Percentiles rank a stretch among this genome's conserved stretches.
These are phyloP conservation scores for Callopanchax toddi DNA, from an alignment of 2,113 vertebrate genomes.

Conservation along the genomic window DNA sequence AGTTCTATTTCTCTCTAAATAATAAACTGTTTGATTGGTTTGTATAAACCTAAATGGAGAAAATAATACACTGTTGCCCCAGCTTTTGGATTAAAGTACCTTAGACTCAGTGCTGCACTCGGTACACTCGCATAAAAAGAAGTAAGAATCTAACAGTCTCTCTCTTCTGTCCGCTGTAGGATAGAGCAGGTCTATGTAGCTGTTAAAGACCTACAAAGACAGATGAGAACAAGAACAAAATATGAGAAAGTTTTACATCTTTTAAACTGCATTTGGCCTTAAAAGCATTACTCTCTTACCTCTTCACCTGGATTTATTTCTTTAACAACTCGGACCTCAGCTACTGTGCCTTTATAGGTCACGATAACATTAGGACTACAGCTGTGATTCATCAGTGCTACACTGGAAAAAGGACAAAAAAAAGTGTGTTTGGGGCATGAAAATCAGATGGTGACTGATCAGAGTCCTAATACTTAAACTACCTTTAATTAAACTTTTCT, in stretches of 20 bases:
- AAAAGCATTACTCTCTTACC: slow-evolving; percentile 74
- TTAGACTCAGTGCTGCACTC: slow-evolving; percentile 90
- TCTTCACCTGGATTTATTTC: slow-evolving; percentile 92
- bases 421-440: too few relatives aligned
- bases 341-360: slow-evolving; percentile 93
- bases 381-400: slow-evolving; percentile 98
- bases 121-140: slow-evolving; percentile 91
- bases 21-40: too few relatives aligned
- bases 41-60: too few relatives aligned
- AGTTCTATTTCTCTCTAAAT: too few relatives aligned
- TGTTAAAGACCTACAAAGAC: slow-evolving; percentile 88
- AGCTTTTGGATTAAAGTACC: slow-evolving; percentile 70
- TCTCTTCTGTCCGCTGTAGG: slow-evolving; percentile 94
- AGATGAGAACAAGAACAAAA: neutral
- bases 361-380: slow-evolving; percentile 98
- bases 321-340: slow-evolving; percentile 91
- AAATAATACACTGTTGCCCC: too few relatives aligned
- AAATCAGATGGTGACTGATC: too few relatives aligned
- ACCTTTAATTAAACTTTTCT: too few relatives aligned
- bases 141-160: slow-evolving; percentile 90
- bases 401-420: slow-evolving; percentile 70
- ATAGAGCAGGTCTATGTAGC: slow-evolving; percentile 98
- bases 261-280: neutral
- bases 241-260: neutral
- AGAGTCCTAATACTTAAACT: too few relatives aligned